A percentile compares a stretch with the other conserved stretches of the same genome.
These are phyloP conservation scores for Acronicta alni DNA, from an alignment of 2,888 invertebrate genomes.

Conservation along the genomic window DNA sequence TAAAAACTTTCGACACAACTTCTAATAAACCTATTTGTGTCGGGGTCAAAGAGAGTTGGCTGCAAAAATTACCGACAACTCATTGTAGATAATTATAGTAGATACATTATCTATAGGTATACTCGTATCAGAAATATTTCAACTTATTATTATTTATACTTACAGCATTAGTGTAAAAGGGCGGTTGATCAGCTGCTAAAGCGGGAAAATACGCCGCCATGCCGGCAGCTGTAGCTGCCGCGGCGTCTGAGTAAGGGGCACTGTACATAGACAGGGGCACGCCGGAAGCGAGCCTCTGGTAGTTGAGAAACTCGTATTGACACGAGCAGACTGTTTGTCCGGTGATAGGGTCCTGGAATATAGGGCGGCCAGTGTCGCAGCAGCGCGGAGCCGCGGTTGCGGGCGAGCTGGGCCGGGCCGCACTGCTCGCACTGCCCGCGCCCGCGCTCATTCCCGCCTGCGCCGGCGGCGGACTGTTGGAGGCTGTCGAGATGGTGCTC, in stretches of 20 bases:
- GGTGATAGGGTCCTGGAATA: slow-evolving; percentile 96
- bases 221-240: slow-evolving; percentile 92
- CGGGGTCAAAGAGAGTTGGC: slow-evolving; percentile 10
- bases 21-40: background rate
- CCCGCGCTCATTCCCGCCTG: slow-evolving; percentile 89
- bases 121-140: background rate
- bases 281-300: slow-evolving; percentile 93
- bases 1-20: background rate
- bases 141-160: slow-evolving; percentile 79
- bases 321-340: slow-evolving; percentile 97
- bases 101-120: too few species aligned
- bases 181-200: slow-evolving; percentile 95
- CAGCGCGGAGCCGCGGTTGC: slow-evolving; percentile 91
- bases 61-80: slow-evolving; percentile 35
- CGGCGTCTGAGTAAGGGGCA: slow-evolving; percentile 93
- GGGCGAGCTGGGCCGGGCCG: slow-evolving; percentile 87
- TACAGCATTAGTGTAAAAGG: slow-evolving; percentile 95
- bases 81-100: too few species aligned
- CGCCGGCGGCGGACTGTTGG: slow-evolving; percentile 91
- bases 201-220: slow-evolving; percentile 96
- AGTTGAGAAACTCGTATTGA: slow-evolving; percentile 96
- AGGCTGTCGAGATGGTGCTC: slow-evolving; percentile 92
- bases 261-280: slow-evolving; percentile 95
- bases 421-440: slow-evolving; percentile 85
- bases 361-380: slow-evolving; percentile 97